Evolutionary conservation across 2,113 vertebrate genomes (phyloP).

Genomic region (Carassius gibelio): DNA sequence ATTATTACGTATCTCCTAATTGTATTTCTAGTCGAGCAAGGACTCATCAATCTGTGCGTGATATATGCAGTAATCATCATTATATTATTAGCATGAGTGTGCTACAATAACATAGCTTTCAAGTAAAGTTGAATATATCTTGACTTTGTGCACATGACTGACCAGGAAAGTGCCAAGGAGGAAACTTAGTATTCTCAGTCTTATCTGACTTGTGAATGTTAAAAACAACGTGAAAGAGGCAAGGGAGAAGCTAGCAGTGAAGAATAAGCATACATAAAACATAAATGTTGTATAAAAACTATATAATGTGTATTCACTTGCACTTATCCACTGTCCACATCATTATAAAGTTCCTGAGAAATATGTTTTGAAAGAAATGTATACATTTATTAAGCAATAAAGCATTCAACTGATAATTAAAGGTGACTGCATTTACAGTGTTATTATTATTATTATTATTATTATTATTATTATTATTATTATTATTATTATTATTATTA

Average conservation of each 20-base stretch:
- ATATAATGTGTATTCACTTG: neutral
- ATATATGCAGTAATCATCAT: neutral
- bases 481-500: too few species aligned
- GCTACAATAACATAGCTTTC: neutral
- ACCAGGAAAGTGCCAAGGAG: neutral
- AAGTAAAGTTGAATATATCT: neutral
- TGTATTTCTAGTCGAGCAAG: conserved; percentile 20
- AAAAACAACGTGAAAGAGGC: neutral
- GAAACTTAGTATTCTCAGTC: neutral
- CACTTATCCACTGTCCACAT: neutral
- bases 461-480: too few species aligned
- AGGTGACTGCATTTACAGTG: neutral
- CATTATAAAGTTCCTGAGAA: neutral
- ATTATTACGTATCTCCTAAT: neutral
- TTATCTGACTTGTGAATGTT: neutral
- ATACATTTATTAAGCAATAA: neutral
- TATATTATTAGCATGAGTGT: neutral
- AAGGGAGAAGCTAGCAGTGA: too few species aligned
- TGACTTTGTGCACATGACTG: neutral
- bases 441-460: too few species aligned
- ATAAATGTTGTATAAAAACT: neutral
- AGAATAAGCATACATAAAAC: neutral
- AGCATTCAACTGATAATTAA: neutral
- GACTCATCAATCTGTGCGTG: neutral
- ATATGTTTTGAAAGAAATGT: neutral